Percentiles rank a stretch among this genome's conserved stretches.
phyloP scores from a whole-genome alignment of 2,888 invertebrate genomes.

The Laothoe populi region DNA sequence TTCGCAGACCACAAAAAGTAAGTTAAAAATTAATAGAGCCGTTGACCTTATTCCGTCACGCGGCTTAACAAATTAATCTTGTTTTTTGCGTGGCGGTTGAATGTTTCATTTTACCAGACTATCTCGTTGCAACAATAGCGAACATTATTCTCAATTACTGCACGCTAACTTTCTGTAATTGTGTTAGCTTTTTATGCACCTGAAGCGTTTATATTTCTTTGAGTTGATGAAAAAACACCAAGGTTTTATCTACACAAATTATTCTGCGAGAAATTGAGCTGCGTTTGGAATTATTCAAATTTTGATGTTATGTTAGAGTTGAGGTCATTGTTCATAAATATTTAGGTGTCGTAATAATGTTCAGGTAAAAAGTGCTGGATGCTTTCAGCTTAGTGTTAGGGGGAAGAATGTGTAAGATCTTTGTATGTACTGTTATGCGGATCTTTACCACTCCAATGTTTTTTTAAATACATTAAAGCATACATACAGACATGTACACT shows the following conservation, averaged over 20 bases:
- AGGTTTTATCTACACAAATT: constrained; percentile 9
- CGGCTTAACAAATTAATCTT: constrained; percentile 19
- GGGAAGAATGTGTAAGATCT: not conserved
- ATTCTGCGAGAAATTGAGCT: not conserved
- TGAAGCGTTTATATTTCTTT: not conserved
- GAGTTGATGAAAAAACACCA: constrained; percentile 11
- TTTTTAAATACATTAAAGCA: too few species aligned
- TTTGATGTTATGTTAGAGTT: not conserved
- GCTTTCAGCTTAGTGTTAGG: not conserved
- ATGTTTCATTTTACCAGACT: constrained; percentile 3
- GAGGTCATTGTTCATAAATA: not conserved
- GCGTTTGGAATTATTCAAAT: not conserved
- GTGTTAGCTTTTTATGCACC: constrained; percentile 30
- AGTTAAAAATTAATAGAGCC: constrained; percentile 20
- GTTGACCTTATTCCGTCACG: constrained; percentile 17
- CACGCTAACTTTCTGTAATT: constrained; percentile 27
- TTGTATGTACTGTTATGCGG: not conserved
- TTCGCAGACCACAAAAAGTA: constrained; percentile 5
- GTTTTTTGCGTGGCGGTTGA: constrained; percentile 8
- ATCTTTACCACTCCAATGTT: too few species aligned
- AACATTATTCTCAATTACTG: constrained; percentile 22
- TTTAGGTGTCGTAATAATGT: not conserved
- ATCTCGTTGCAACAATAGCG: constrained; percentile 4
- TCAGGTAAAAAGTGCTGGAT: not conserved
- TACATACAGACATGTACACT: too few species aligned